A percentile compares a stretch with the other conserved stretches of the same genome.
These are phyloP conservation scores for Hanleya hanleyi DNA, from an alignment of 2,888 invertebrate species.

Conservation along the genomic window DNA sequence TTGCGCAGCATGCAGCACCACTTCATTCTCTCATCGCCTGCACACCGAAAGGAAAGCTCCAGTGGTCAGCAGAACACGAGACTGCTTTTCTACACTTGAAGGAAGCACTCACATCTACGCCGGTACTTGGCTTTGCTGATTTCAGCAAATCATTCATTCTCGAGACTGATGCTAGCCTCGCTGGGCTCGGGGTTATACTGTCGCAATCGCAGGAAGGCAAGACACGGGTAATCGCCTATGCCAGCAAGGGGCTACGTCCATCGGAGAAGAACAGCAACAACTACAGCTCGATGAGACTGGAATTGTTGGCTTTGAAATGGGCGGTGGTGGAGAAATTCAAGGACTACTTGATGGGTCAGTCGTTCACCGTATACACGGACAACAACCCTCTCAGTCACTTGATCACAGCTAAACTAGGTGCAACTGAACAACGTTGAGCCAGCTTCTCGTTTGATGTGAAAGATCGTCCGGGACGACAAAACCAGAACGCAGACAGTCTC, in stretches of 20 bases:
- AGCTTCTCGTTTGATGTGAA: conserved; percentile 22
- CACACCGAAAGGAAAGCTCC: conserved; percentile 4
- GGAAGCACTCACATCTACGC: conserved; percentile 20
- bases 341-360: conserved; percentile 26
- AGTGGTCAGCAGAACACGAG: conserved; percentile 27
- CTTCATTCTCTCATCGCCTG: conserved; percentile 19
- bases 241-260: conserved; percentile 19
- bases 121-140: no score
- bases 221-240: no score
- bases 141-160: no score
- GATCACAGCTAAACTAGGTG: conserved; percentile 23
- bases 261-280: conserved; percentile 23
- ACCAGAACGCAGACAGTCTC: conserved; percentile 27
- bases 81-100: conserved; percentile 31
- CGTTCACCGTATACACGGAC: conserved; percentile 28
- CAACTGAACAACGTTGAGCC: conserved; percentile 31
- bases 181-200: no score
- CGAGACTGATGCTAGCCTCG: no score
- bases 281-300: conserved; percentile 37
- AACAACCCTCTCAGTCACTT: conserved; percentile 27
- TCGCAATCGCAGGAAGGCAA: no score
- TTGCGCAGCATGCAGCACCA: conserved; percentile 21
- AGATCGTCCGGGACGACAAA: conserved; percentile 20
- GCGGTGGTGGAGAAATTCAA: conserved; percentile 34
- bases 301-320: conserved; percentile 39